Percentiles rank a stretch among this genome's conserved stretches.
phyloP scores from a whole-genome alignment of 2,888 invertebrate species.

The Anthophora plumipes region DNA sequence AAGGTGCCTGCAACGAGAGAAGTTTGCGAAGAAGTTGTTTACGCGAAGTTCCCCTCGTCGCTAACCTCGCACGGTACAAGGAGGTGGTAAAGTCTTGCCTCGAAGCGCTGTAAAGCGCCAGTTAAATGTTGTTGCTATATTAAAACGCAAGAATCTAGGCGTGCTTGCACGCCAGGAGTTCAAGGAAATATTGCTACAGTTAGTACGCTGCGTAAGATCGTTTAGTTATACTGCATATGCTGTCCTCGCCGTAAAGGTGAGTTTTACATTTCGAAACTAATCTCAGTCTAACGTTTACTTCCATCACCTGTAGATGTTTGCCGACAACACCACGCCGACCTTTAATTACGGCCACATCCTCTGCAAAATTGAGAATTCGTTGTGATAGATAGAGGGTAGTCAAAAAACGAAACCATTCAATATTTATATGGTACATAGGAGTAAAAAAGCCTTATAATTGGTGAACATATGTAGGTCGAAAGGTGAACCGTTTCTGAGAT shows the following conservation, averaged over 20 bases:
- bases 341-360: constrained; percentile 74
- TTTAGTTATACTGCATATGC: constrained; percentile 44
- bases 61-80: constrained; percentile 54
- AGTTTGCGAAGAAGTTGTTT: constrained; percentile 76
- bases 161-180: constrained; percentile 1
- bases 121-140: constrained; percentile 75
- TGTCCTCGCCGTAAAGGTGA: neutral
- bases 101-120: constrained; percentile 71
- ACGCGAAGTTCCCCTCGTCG: constrained; percentile 70
- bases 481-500: too few relatives aligned
- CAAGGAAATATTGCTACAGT: constrained; percentile 46
- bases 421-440: too few relatives aligned
- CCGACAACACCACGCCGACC: constrained; percentile 23
- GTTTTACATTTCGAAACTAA: constrained; percentile 46
- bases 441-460: too few relatives aligned
- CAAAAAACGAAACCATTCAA: too few relatives aligned
- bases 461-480: too few relatives aligned
- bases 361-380: constrained; percentile 78
- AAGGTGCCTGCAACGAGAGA: constrained; percentile 72
- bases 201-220: constrained; percentile 38
- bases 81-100: constrained; percentile 65
- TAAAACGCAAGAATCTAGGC: constrained; percentile 66
- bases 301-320: constrained; percentile 42
- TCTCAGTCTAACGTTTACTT: constrained; percentile 26
- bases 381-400: constrained; percentile 81